Base-by-base conservation (phyloP, 2,888 invertebrate genomes). In the Perizoma flavofasciatum region DNA sequence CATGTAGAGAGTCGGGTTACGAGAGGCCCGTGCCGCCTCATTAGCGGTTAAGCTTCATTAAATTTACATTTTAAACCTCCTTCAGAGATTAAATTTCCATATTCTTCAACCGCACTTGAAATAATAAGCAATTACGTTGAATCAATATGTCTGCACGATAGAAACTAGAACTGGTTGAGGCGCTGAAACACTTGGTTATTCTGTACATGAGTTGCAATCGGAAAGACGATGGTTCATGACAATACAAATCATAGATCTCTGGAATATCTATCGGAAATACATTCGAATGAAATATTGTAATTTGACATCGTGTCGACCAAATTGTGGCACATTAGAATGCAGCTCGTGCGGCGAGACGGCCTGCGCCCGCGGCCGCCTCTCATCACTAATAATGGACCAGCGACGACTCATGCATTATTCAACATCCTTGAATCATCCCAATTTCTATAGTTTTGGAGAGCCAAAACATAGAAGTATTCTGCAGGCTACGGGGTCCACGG, bases 301-400 rank as follows among this genome's bases (percentile, higher is more conserved):
- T 82, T 73, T 79, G 81, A 82, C 82, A 79, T 72, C 73, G 75
- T 57, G 77, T 71, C 74, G 74, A 75, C 74, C 76, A 81, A 82
- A 83, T 85, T 80, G 79, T 69, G 65, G 67, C 68, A 72, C 83
- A 88, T 91, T 88, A 86, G 79, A 81, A 91, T 91, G 88, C 91
- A 84, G 89, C 89, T 85, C 91, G 91, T 90, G 90, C 89, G 82
- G 76, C 77, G 80, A 40, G 57, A 52, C 59, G 70, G 57, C 76
- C 79, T 75, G 81, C 83, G 83, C 82, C 76, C 71, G 78, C 81
- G 81, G 80, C 75, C 77, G 22, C 22, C 22, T 22, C 22, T 22
- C 84, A 76, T 79, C 81, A 71, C 73, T 84, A 82, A 86, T 88
- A 85, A 89, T 87, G 85, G 84, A 74, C 82, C 81, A 77, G 76